Conservation (phyloP, 2,888 invertebrate genomes). For the Aquatica leii region DNA sequence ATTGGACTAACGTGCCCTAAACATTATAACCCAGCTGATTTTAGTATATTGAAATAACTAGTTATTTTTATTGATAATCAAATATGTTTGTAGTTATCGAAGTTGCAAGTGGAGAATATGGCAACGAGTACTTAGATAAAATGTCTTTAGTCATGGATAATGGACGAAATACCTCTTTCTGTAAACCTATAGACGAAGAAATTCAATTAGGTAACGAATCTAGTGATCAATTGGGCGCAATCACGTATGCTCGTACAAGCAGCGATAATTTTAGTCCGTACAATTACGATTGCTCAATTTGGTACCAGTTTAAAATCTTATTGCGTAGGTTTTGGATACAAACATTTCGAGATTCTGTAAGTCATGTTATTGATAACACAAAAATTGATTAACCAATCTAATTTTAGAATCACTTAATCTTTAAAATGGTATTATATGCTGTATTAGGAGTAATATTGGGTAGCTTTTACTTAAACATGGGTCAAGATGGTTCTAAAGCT, state of each 20-base stretch:
- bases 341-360: constrained; percentile 77
- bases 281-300: constrained; percentile 67
- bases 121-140: constrained; percentile 68
- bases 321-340: constrained; percentile 76
- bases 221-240: constrained; percentile 15
- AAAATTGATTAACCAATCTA: constrained; percentile 23
- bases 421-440: constrained; percentile 74
- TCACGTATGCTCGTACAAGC: constrained; percentile 29
- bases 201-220: neutral
- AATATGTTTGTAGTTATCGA: constrained; percentile 69
- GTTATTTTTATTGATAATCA: neutral
- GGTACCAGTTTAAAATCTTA: constrained; percentile 74
- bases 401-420: constrained; percentile 72
- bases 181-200: constrained; percentile 19
- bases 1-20: constrained; percentile 86
- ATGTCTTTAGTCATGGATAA: constrained; percentile 76
- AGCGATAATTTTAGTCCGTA: constrained; percentile 50
- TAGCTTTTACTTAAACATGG: constrained; percentile 75
- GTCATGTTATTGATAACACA: constrained; percentile 12
- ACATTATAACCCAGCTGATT: constrained; percentile 96
- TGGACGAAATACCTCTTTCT: constrained; percentile 32
- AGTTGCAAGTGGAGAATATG: constrained; percentile 83
- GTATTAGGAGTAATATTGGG: constrained; percentile 76
- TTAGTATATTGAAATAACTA: constrained; percentile 66
- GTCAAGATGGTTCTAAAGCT: constrained; percentile 82